These are phyloP conservation scores for Apus apus DNA, from an alignment of 2,113 vertebrate genomes.

Conservation along the genomic window DNA sequence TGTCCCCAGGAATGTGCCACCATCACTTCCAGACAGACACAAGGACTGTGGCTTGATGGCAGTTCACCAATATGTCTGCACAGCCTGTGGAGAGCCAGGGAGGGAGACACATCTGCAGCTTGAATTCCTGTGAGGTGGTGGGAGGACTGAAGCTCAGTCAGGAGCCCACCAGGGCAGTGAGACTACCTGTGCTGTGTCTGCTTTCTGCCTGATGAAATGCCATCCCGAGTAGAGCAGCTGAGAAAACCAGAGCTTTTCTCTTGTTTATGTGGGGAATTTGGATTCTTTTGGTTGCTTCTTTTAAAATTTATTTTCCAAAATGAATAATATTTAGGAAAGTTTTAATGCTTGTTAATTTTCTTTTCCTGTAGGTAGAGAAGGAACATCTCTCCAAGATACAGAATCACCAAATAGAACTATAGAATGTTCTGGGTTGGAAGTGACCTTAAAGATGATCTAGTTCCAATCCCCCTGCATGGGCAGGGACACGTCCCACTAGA, in stretches of 20 bases:
- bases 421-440: no score
- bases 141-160: background rate
- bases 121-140: background rate
- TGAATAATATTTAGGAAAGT: background rate
- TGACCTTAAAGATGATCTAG: no score
- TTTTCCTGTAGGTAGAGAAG: background rate
- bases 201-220: background rate
- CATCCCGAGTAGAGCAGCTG: background rate
- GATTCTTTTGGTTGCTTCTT: background rate
- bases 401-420: no score
- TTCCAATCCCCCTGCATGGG: no score
- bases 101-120: no score
- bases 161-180: fast-evolving
- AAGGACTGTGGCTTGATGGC: fast-evolving
- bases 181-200: fast-evolving
- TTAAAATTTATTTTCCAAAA: background rate
- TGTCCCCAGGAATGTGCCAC: background rate
- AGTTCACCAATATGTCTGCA: no score
- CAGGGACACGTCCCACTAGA: no score
- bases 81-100: background rate
- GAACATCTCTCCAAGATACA: background rate
- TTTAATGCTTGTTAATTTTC: background rate
- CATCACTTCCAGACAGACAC: fast-evolving
- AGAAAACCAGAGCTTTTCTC: background rate
- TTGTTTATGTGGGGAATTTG: background rate